Conservation (phyloP, 2,113 vertebrate species). For the Bubo bubo region DNA sequence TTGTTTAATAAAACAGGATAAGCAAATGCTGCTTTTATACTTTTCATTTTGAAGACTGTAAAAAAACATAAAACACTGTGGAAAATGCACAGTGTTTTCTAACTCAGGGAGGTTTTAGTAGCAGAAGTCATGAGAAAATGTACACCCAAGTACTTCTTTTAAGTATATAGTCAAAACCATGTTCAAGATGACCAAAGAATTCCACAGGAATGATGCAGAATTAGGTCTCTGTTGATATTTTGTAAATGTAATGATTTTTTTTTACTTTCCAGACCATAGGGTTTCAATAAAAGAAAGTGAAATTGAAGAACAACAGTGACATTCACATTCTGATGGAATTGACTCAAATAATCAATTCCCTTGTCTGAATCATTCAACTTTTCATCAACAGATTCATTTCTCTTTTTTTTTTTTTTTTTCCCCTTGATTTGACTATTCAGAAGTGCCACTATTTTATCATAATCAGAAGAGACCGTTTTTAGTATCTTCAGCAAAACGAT, state of each 20-base stretch:
- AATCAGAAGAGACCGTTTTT: slow-evolving; percentile 39
- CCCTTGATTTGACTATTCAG: slow-evolving; percentile 61
- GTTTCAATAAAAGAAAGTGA: neutral
- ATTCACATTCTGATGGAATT: slow-evolving; percentile 53
- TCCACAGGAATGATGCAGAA: neutral
- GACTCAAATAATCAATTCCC: neutral
- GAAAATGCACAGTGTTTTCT: neutral
- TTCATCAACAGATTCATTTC: slow-evolving; percentile 37
- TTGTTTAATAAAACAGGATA: neutral
- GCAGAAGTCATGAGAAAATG: neutral
- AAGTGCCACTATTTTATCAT: slow-evolving; percentile 22
- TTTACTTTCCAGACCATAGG: neutral
- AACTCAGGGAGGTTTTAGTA: neutral
- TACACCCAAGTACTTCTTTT: neutral
- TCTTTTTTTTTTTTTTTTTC: neutral
- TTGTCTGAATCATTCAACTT: slow-evolving; percentile 44
- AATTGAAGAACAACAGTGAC: slow-evolving; percentile 23
- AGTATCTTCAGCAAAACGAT: neutral
- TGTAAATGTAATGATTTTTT: neutral
- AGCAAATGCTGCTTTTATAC: neutral
- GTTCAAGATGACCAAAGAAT: neutral
- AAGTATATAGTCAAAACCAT: neutral
- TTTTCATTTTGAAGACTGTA: neutral
- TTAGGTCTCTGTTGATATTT: neutral
- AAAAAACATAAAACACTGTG: neutral